Conservation (phyloP, 2,888 invertebrate species). For the Drosophila macrospina region DNA sequence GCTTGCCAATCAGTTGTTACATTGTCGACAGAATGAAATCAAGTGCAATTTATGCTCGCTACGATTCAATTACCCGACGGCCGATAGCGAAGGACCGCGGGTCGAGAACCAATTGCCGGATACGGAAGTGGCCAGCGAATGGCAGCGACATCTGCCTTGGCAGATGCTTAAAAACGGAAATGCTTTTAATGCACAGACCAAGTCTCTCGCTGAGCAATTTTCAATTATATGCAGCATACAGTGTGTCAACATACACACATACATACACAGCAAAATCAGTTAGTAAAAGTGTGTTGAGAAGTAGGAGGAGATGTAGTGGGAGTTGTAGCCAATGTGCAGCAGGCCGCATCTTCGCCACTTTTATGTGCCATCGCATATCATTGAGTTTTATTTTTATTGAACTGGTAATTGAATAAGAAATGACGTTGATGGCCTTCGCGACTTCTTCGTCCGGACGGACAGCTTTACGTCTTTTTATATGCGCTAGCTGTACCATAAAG, state of each 20-base stretch:
- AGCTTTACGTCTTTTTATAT: constrained; percentile 61
- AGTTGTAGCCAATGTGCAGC: constrained; percentile 6
- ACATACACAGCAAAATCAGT: neutral
- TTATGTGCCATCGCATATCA: constrained; percentile 65
- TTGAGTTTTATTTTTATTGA: constrained; percentile 77
- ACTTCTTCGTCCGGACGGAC: constrained; percentile 25
- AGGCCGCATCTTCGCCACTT: constrained; percentile 36
- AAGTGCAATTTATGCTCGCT: constrained; percentile 61
- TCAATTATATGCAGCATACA: constrained; percentile 50
- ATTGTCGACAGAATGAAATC: constrained; percentile 59
- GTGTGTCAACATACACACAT: constrained; percentile 2
- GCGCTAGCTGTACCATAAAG: constrained; percentile 49
- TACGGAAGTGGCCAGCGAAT: constrained; percentile 48
- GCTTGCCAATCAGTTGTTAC: constrained; percentile 51
- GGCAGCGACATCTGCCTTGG: constrained; percentile 25
- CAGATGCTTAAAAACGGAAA: constrained; percentile 44
- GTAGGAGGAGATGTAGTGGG: no score
- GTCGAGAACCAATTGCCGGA: constrained; percentile 30
- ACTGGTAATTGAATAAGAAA: constrained; percentile 76
- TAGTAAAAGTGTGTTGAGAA: neutral
- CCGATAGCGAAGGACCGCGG: neutral
- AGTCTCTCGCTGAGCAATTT: constrained; percentile 35
- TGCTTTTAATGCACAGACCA: constrained; percentile 42
- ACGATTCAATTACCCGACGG: constrained; percentile 56
- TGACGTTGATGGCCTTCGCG: constrained; percentile 63